Evolutionary conservation across 2,797 vertebrate species (phyloP).

Genomic region (Carapus acus): DNA sequence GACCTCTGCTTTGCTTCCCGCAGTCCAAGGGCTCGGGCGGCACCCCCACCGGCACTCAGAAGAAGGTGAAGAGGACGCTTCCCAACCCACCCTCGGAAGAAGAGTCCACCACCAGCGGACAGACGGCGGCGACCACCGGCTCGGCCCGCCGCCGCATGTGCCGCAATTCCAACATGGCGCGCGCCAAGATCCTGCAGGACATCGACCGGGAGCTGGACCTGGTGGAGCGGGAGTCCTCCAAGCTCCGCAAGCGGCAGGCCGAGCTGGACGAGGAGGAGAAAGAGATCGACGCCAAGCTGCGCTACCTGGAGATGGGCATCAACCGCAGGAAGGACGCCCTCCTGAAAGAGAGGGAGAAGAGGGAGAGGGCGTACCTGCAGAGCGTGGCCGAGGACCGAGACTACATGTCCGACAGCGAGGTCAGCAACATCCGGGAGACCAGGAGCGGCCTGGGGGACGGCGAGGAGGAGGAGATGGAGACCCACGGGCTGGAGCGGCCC

Average conservation of each 20-base stretch:
- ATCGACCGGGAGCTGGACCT: constrained; percentile 96
- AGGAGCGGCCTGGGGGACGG: constrained; percentile 72
- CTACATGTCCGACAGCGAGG: constrained; percentile 99
- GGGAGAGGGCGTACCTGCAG: constrained; percentile 95
- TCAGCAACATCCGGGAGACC: constrained; percentile 88
- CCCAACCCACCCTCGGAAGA: constrained; percentile 97
- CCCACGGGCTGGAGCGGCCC: constrained; percentile 86
- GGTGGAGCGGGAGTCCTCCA: constrained; percentile 96
- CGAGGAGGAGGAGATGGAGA: constrained; percentile 70
- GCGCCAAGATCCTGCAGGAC: constrained; percentile 98
- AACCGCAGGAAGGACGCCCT: constrained; percentile 94
- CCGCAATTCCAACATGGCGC: constrained; percentile 94
- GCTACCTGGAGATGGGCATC: constrained; percentile 98
- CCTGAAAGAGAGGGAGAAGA: constrained; percentile 93
- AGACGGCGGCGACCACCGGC: constrained; percentile 79
- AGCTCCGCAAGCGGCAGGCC: constrained; percentile 96
- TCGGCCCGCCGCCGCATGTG: constrained; percentile 93
- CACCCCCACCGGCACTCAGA: constrained; percentile 84
- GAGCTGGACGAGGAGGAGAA: constrained; percentile 99
- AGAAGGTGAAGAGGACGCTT: constrained; percentile 97
- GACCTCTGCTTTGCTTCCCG: constrained; percentile 23
- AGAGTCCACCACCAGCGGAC: constrained; percentile 72
- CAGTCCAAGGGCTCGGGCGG: constrained; percentile 82
- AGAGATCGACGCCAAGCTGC: constrained; percentile 96
- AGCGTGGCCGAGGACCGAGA: constrained; percentile 97